phyloP scores from a whole-genome alignment of 2,113 vertebrate species.

The Laterallus jamaicensis region DNA sequence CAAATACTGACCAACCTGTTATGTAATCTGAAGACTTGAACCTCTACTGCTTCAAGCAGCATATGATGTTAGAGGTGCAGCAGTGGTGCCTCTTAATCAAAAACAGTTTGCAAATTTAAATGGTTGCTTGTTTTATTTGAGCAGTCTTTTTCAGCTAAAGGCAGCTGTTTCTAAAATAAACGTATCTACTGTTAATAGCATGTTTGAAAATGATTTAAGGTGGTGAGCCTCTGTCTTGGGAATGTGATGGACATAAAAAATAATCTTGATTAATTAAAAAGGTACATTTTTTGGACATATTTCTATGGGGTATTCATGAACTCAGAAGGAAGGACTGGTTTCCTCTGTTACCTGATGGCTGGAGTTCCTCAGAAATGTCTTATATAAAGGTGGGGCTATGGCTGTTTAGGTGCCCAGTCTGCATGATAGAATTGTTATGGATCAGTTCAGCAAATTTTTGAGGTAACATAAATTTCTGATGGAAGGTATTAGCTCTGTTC shows the following conservation, averaged over 20 bases:
- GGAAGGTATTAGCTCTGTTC: not conserved
- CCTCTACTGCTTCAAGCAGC: not conserved
- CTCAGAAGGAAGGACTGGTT: not conserved
- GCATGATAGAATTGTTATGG: not conserved
- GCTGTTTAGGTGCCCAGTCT: not conserved
- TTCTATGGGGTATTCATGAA: accelerated
- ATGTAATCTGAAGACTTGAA: not conserved
- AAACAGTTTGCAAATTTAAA: not conserved
- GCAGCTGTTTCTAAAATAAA: not conserved
- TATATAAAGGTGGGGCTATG: not conserved
- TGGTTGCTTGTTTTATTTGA: not conserved
- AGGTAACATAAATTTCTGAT: not conserved
- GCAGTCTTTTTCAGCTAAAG: not conserved
- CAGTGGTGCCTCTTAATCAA: not conserved
- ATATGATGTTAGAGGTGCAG: not conserved
- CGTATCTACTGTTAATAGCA: not conserved
- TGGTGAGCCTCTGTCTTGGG: not conserved
- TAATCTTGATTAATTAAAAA: not conserved
- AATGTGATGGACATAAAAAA: not conserved
- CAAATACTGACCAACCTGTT: not conserved
- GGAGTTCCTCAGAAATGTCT: not conserved
- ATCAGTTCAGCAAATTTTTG: not conserved
- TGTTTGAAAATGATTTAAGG: not conserved
- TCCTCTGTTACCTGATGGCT: not conserved
- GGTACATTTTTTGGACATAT: not conserved